Conservation (phyloP, 2,113 vertebrate species). For the Bubalus kerabau region DNA sequence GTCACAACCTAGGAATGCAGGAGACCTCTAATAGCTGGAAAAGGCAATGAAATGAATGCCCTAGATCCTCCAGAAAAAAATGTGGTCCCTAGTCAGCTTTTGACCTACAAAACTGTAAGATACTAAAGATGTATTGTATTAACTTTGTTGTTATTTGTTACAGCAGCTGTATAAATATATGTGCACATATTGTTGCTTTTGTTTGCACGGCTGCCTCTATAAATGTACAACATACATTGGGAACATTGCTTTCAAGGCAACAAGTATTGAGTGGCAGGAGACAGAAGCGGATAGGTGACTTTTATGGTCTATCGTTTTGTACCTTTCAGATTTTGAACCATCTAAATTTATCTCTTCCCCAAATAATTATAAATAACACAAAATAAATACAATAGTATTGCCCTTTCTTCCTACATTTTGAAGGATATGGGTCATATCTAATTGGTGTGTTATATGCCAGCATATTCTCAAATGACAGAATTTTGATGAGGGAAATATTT, state of each 20-base stretch:
- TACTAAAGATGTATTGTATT: neutral
- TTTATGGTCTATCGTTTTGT: neutral
- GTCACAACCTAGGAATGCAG: neutral
- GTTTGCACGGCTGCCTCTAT: neutral
- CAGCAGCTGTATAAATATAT: neutral
- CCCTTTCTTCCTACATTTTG: neutral
- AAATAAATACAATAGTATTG: neutral
- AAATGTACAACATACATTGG: neutral
- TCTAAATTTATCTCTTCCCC: neutral
- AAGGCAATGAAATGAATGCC: neutral
- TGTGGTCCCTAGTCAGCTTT: neutral
- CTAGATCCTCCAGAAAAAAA: neutral
- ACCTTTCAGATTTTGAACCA: neutral
- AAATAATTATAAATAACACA: neutral
- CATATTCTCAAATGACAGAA: neutral
- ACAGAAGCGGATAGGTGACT: neutral
- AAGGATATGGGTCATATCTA: neutral
- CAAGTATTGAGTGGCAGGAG: neutral
- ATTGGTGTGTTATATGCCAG: neutral
- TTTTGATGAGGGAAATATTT: neutral
- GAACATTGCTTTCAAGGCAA: neutral
- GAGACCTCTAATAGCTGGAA: neutral
- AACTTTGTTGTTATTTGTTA: neutral
- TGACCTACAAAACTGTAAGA: neutral
- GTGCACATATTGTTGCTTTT: neutral